Evolutionary conservation across 23 tunicate species (phyloP).

Genomic region (Clavelina lepadiformis): DNA sequence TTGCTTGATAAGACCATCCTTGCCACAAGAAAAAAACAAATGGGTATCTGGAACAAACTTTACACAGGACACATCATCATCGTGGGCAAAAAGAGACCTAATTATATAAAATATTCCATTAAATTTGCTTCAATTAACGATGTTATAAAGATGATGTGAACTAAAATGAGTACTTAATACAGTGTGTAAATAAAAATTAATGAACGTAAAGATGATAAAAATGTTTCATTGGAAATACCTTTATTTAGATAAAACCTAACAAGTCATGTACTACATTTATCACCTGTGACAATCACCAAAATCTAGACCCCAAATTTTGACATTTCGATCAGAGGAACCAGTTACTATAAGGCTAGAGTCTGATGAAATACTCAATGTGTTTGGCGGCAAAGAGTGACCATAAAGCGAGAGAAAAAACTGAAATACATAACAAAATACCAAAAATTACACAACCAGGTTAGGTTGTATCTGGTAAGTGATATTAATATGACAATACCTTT

Average conservation of each 20-base stretch:
- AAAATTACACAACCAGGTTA: not conserved
- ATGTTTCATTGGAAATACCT: too few species aligned
- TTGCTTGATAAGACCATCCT: constrained; percentile 89
- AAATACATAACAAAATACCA: not conserved
- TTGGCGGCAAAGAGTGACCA: constrained; percentile 86
- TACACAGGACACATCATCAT: constrained; percentile 61
- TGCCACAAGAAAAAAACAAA: constrained; percentile 77
- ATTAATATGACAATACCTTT: constrained; percentile 65
- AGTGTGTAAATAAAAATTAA: not conserved
- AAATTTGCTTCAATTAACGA: not conserved
- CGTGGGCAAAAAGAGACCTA: constrained; percentile 74
- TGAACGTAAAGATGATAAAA: too few species aligned
- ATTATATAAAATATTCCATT: not conserved
- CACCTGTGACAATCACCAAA: constrained; percentile 93
- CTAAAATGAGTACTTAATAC: not conserved
- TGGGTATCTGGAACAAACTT: constrained; percentile 87
- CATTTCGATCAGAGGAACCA: constrained; percentile 84
- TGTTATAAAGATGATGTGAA: not conserved
- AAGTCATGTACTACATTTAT: not conserved
- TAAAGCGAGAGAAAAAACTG: constrained; percentile 74
- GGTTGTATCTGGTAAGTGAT: too few species aligned
- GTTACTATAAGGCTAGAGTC: constrained; percentile 70
- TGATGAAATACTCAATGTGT: constrained; percentile 49
- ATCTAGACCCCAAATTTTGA: constrained; percentile 94
- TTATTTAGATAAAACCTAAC: not conserved